These are phyloP conservation scores for Odontocerum albicorne DNA, from an alignment of 2,888 invertebrate genomes.

Conservation along the genomic window DNA sequence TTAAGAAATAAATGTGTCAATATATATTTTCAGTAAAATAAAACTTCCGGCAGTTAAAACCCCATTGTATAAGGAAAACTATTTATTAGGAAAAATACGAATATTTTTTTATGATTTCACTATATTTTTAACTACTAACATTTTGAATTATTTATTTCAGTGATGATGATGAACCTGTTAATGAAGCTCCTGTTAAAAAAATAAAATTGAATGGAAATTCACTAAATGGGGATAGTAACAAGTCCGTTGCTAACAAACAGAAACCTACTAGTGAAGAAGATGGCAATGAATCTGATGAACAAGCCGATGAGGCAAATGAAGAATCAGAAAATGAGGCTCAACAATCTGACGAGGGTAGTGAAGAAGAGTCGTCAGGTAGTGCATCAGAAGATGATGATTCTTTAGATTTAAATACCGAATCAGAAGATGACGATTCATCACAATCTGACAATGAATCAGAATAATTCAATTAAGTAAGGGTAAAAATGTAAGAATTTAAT, in stretches of 20 bases:
- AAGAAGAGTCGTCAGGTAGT: slow-evolving; percentile 31
- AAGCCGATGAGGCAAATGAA: slow-evolving; percentile 28
- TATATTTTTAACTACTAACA: background rate
- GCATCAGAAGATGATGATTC: slow-evolving; percentile 1
- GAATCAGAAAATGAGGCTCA: slow-evolving; percentile 28
- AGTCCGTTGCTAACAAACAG: slow-evolving; percentile 37
- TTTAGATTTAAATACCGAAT: too few relatives aligned
- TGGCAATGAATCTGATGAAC: slow-evolving; percentile 39
- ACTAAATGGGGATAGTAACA: background rate
- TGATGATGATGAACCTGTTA: slow-evolving; percentile 2
- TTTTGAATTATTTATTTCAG: slow-evolving; percentile 1
- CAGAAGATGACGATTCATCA: too few relatives aligned
- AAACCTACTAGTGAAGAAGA: slow-evolving; percentile 38
- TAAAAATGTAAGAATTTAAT: background rate
- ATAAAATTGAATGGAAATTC: slow-evolving; percentile 1
- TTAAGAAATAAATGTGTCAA: too few relatives aligned
- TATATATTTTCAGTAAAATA: too few relatives aligned
- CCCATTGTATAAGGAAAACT: too few relatives aligned
- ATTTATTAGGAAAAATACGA: too few relatives aligned
- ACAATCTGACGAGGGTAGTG: slow-evolving; percentile 34
- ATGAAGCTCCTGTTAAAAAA: slow-evolving; percentile 8
- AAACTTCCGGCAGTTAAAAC: too few relatives aligned
- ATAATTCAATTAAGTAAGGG: background rate
- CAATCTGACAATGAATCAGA: too few relatives aligned
- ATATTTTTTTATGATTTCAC: too few relatives aligned